These are phyloP conservation scores for Embidobia sp. DNA, from an alignment of 2,888 invertebrate genomes.

Conservation along the genomic window DNA sequence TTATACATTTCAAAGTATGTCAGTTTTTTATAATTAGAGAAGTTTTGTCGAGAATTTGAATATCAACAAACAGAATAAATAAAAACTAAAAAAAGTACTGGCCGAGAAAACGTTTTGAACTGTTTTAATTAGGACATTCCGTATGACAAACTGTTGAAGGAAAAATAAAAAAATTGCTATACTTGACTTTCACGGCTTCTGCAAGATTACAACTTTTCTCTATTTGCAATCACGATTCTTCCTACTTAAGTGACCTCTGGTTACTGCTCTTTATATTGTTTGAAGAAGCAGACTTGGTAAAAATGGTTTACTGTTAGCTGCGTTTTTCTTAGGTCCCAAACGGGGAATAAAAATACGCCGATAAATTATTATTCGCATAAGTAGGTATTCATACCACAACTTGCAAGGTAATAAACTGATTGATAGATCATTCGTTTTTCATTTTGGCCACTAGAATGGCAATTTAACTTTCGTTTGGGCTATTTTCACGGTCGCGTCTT, in stretches of 20 bases:
- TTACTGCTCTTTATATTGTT: conserved; percentile 25
- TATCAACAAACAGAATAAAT: too few species aligned
- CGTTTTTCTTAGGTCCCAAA: background rate
- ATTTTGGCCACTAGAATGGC: background rate
- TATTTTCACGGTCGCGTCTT: too few species aligned
- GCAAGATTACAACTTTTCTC: conserved; percentile 28
- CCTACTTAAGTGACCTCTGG: conserved; percentile 39
- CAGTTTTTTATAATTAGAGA: too few species aligned
- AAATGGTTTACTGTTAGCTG: background rate
- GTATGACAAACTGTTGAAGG: too few species aligned
- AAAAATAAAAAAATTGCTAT: conserved; percentile 21
- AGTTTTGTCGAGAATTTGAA: too few species aligned
- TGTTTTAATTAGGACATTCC: too few species aligned
- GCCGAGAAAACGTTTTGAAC: too few species aligned
- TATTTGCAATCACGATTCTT: conserved; percentile 26
- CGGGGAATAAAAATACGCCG: too few species aligned
- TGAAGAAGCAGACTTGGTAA: background rate
- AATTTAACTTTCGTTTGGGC: too few species aligned
- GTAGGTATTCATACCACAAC: too few species aligned
- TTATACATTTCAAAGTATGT: too few species aligned
- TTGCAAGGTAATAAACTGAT: background rate
- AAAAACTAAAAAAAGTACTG: too few species aligned
- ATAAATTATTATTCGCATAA: conserved; percentile 1
- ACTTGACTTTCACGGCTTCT: conserved; percentile 39
- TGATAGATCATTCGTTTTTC: background rate